Percentiles rank a stretch among this genome's conserved stretches.
phyloP scores from a whole-genome alignment of 2,888 invertebrate genomes.

The Amphipyra berbera region DNA sequence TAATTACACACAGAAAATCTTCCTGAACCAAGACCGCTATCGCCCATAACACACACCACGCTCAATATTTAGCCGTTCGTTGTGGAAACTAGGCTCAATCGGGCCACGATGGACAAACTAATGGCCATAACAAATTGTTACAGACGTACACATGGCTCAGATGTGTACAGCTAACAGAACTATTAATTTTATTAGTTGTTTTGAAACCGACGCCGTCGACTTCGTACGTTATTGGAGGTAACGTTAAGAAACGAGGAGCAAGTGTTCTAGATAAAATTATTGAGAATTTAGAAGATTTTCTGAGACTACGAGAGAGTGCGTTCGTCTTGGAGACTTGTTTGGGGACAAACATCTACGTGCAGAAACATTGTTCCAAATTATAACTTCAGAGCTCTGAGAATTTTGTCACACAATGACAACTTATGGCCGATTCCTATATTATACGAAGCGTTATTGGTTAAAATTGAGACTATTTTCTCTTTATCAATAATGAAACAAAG shows the following conservation, averaged over 20 bases:
- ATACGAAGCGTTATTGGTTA: too few species aligned
- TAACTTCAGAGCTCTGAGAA: too few species aligned
- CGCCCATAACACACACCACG: constrained; percentile 56
- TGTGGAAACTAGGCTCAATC: constrained; percentile 72
- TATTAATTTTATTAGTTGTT: constrained; percentile 69
- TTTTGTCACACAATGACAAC: too few species aligned
- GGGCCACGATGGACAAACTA: constrained; percentile 66
- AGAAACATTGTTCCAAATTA: too few species aligned
- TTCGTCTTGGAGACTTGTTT: too few species aligned
- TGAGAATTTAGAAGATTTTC: constrained; percentile 22
- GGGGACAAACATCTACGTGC: too few species aligned
- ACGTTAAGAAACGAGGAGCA: constrained; percentile 41
- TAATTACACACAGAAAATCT: neutral
- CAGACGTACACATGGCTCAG: constrained; percentile 58
- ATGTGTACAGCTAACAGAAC: constrained; percentile 63
- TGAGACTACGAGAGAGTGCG: neutral
- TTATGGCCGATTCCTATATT: too few species aligned
- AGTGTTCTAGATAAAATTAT: constrained; percentile 39
- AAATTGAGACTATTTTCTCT: too few species aligned
- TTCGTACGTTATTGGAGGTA: constrained; percentile 24
- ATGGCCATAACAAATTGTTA: constrained; percentile 77
- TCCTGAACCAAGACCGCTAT: constrained; percentile 8
- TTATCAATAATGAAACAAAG: too few species aligned
- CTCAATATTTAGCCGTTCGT: constrained; percentile 62
- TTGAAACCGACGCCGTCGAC: constrained; percentile 55